Percentiles rank a stretch among this genome's conserved stretches.
Evolutionary conservation across 92 coral and sea anemone species (phyloP).

Genomic region (Heteractis magnifica): DNA sequence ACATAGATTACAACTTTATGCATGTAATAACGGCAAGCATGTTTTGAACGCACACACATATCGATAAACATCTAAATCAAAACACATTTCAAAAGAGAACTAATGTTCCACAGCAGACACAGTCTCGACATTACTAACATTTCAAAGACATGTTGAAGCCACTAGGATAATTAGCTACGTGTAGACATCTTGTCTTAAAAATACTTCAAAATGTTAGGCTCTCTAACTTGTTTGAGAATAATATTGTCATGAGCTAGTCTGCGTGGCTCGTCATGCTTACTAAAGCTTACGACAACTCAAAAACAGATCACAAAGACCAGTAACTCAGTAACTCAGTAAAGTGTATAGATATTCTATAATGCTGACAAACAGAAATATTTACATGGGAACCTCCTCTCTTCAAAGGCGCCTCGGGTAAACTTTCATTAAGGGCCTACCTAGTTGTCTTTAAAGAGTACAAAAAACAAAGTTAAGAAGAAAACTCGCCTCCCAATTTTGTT

Average conservation of each 20-base stretch:
- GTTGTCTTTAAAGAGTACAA: too few species aligned
- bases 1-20: neutral
- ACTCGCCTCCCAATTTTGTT: too few species aligned
- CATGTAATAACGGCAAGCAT: neutral
- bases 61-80: conserved; percentile 10
- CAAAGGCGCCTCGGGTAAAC: too few species aligned
- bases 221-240: neutral
- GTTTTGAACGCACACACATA: neutral
- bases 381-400: neutral
- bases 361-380: neutral
- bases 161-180: neutral
- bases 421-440: too few species aligned
- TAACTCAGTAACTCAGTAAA: too few species aligned
- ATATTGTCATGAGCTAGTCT: neutral
- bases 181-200: neutral
- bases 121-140: neutral
- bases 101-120: neutral
- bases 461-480: too few species aligned
- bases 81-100: neutral
- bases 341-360: too few species aligned
- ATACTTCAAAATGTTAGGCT: conserved; percentile 8
- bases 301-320: too few species aligned
- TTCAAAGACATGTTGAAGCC: neutral
- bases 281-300: neutral
- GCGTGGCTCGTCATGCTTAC: neutral